These are phyloP conservation scores for Nebria brevicollis DNA, from an alignment of 2,888 invertebrate species.

Conservation along the genomic window DNA sequence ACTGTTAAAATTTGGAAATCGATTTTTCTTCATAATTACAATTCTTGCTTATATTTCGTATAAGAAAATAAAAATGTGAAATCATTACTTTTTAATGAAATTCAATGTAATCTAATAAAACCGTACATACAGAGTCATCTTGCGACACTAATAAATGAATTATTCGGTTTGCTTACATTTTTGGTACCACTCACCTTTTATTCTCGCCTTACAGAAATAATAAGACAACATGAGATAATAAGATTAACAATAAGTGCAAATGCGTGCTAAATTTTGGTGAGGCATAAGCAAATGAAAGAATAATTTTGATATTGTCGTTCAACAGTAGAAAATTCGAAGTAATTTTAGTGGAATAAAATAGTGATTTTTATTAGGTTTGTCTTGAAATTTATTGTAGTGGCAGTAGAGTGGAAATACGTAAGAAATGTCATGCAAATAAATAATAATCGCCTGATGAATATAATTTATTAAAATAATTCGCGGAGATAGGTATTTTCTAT, in stretches of 20 bases:
- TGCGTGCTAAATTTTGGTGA: not conserved
- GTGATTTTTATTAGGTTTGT: not conserved
- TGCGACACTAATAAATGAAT: not conserved
- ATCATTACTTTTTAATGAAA: no score
- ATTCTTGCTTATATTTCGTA: no score
- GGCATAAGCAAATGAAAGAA: not conserved
- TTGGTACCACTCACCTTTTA: not conserved
- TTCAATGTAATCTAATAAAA: no score
- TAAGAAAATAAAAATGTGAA: no score
- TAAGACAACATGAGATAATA: not conserved
- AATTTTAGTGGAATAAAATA: not conserved
- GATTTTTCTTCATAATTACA: no score
- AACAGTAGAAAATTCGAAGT: not conserved
- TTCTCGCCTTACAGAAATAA: not conserved
- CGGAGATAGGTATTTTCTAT: not conserved
- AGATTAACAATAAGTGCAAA: not conserved
- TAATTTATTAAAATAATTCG: not conserved
- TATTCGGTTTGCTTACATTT: not conserved
- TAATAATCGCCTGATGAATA: constrained; percentile 15
- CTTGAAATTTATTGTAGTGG: constrained; percentile 14
- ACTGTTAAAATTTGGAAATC: no score
- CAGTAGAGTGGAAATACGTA: not conserved
- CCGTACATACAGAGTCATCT: not conserved
- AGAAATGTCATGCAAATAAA: constrained; percentile 15
- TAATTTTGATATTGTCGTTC: not conserved